Percentiles rank a stretch among this genome's conserved stretches.
These are phyloP conservation scores for Orthonyx spaldingii DNA, from an alignment of 2,113 vertebrate genomes.

Conservation along the genomic window DNA sequence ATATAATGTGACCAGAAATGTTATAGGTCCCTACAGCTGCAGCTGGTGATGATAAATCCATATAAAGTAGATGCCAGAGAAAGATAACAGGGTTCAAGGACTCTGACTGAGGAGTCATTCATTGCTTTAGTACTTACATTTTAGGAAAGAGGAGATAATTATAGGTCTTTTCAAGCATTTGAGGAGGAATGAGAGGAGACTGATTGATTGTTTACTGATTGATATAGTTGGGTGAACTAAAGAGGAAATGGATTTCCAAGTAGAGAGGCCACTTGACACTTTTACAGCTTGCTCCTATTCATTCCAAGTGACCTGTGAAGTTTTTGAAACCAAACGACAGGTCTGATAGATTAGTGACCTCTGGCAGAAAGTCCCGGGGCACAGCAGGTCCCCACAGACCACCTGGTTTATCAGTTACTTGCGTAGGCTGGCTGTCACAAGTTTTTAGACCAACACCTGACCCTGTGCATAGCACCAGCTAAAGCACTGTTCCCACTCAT, in stretches of 20 bases:
- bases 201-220: conserved; percentile 37
- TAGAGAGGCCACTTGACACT: conserved; percentile 39
- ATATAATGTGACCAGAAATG: not conserved
- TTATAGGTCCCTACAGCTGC: not conserved
- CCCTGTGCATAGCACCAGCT: not conserved
- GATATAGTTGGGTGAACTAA: conserved; percentile 19
- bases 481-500: not conserved
- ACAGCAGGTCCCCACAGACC: not conserved
- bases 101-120: not conserved
- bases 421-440: not conserved
- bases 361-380: not conserved
- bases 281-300: conserved; percentile 33
- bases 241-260: conserved; percentile 50
- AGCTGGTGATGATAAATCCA: not conserved
- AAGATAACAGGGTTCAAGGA: conserved; percentile 21
- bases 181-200: not conserved
- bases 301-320: conserved; percentile 30
- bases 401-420: not conserved
- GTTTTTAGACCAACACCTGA: not conserved
- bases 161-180: not conserved
- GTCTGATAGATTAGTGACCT: conserved; percentile 36
- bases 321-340: not conserved
- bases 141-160: conserved; percentile 21
- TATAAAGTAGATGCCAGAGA: not conserved
- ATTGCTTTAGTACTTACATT: not conserved